A percentile compares a stretch with the other conserved stretches of the same genome.
Conservation (phyloP, 2,797 vertebrate species). For the Champsocephalus esox region DNA sequence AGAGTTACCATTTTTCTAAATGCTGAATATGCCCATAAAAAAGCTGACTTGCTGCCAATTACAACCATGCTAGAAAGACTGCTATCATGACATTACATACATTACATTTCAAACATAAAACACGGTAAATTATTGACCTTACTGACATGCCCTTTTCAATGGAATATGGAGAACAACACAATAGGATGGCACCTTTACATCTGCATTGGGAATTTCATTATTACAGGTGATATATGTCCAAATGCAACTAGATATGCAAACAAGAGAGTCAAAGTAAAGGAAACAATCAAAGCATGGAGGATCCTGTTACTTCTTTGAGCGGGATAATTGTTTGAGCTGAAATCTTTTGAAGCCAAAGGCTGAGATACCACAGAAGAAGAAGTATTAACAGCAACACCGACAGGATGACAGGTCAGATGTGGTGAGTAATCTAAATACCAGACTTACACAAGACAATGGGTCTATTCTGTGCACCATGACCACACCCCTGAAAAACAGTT, state of each 20-base stretch:
- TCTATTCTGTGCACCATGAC: background rate
- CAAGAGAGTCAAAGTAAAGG: background rate
- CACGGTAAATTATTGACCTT: background rate
- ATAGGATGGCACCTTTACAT: background rate
- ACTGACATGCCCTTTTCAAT: background rate
- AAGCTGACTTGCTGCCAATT: no score
- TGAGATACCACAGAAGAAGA: background rate
- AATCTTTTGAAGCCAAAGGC: background rate
- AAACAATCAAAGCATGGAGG: no score
- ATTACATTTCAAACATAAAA: background rate
- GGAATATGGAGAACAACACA: background rate
- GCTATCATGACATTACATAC: no score
- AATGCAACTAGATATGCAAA: background rate
- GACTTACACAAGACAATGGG: background rate
- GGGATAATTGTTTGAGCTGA: background rate
- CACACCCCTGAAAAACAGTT: background rate
- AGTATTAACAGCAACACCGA: background rate
- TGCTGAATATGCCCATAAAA: no score
- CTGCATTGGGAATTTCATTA: background rate
- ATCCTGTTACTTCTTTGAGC: background rate
- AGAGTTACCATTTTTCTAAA: no score
- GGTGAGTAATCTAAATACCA: background rate
- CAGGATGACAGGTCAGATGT: background rate
- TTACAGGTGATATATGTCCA: background rate
- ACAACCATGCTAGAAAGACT: no score